These are phyloP conservation scores for Sericinus montela DNA, from an alignment of 2,888 invertebrate species.

Conservation along the genomic window DNA sequence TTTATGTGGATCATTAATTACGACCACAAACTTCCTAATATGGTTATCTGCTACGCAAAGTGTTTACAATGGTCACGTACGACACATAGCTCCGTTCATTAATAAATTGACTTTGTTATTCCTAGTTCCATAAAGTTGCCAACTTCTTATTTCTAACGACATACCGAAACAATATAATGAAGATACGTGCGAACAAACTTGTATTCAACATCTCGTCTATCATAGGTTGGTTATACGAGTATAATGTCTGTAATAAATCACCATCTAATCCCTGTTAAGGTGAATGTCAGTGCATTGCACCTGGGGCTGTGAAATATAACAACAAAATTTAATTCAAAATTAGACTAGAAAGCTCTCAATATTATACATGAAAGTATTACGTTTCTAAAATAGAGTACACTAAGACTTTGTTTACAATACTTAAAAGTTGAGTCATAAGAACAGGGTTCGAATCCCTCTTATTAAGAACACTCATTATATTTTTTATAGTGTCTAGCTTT, in stretches of 20 bases:
- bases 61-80: slow-evolving; percentile 11
- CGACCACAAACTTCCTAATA: slow-evolving; percentile 9
- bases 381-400: no score
- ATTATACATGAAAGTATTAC: no score
- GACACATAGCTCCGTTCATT: slow-evolving; percentile 9
- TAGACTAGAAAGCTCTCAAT: no score
- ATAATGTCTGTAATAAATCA: slow-evolving; percentile 13
- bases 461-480: no score
- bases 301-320: slow-evolving; percentile 9
- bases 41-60: slow-evolving; percentile 7
- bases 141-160: neutral
- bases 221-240: neutral
- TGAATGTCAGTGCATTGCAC: slow-evolving; percentile 5
- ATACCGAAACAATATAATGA: neutral
- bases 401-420: no score
- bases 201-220: neutral
- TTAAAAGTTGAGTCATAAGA: no score
- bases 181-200: no score
- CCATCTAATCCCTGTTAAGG: slow-evolving; percentile 15
- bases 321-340: slow-evolving; percentile 1
- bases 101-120: slow-evolving; percentile 12
- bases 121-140: neutral
- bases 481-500: no score
- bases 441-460: no score
- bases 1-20: slow-evolving; percentile 7